A percentile compares a stretch with the other conserved stretches of the same genome.
phyloP scores from a whole-genome alignment of 2,888 invertebrate species.

The Leptodirus hochenwartii region DNA sequence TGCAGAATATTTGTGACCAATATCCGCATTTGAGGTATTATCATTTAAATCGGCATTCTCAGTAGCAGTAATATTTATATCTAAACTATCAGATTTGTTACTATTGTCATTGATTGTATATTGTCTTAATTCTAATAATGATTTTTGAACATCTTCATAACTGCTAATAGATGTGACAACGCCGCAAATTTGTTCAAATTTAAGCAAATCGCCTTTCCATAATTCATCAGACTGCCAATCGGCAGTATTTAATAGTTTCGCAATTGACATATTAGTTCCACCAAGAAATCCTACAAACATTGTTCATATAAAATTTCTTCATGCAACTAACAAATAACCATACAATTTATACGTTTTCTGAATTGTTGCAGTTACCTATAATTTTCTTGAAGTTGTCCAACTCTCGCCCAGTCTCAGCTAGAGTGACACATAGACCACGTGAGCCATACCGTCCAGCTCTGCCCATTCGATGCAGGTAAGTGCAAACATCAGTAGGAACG shows the following conservation, averaged over 20 bases:
- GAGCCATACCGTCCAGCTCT: conserved; percentile 89
- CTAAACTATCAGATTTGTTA: neutral
- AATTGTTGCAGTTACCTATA: too few relatives aligned
- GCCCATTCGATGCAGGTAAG: conserved; percentile 89
- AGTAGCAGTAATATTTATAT: neutral
- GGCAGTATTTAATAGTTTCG: conserved; percentile 27
- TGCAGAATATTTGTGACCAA: too few relatives aligned
- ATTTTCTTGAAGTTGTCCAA: conserved; percentile 35
- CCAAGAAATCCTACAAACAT: too few relatives aligned
- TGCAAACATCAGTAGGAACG: conserved; percentile 57
- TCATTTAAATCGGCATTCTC: conserved; percentile 4
- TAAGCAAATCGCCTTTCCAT: conserved; percentile 17
- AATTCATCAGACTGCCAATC: conserved; percentile 19
- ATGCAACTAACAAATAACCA: too few relatives aligned
- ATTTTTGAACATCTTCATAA: conserved; percentile 4
- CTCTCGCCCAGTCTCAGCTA: conserved; percentile 50
- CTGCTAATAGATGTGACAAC: conserved; percentile 11
- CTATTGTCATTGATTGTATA: neutral
- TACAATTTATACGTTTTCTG: too few relatives aligned
- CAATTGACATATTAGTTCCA: conserved; percentile 30
- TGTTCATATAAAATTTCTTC: too few relatives aligned
- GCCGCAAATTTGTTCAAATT: conserved; percentile 18
- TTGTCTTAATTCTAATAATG: conserved; percentile 3
- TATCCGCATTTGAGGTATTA: too few relatives aligned
- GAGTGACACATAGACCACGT: conserved; percentile 59